Conservation (phyloP, 2,888 invertebrate species). For the Coronaproctus castanopsis region DNA sequence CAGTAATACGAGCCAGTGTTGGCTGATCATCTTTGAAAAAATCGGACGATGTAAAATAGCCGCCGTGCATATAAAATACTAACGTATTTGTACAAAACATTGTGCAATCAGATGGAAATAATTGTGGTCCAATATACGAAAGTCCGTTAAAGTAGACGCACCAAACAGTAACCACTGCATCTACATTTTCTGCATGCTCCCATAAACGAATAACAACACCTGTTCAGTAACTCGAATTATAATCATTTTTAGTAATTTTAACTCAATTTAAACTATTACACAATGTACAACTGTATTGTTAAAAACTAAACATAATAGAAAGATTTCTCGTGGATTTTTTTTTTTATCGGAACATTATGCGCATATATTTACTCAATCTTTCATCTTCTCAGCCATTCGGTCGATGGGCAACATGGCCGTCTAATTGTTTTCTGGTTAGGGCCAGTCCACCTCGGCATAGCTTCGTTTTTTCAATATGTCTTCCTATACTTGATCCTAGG, state of each 20-base stretch:
- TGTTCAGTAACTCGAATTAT: constrained; percentile 14
- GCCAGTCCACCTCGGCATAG: too few relatives aligned
- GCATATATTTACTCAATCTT: too few relatives aligned
- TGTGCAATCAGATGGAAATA: constrained; percentile 42
- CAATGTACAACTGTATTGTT: too few relatives aligned
- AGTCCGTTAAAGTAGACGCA: constrained; percentile 68
- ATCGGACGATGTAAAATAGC: constrained; percentile 48
- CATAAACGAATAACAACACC: constrained; percentile 32
- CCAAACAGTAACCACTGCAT: constrained; percentile 41
- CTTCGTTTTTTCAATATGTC: too few relatives aligned
- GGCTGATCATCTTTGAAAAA: constrained; percentile 24
- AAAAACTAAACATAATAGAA: too few relatives aligned
- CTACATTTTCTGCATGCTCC: constrained; percentile 22
- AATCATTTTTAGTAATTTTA: constrained; percentile 18
- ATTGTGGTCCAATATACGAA: constrained; percentile 47
- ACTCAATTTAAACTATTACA: not conserved
- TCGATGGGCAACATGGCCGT: too few relatives aligned
- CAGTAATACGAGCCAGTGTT: constrained; percentile 27
- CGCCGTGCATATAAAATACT: constrained; percentile 72
- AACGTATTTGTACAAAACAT: constrained; percentile 46
- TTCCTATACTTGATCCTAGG: too few relatives aligned
- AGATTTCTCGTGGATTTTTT: too few relatives aligned
- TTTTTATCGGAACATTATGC: too few relatives aligned
- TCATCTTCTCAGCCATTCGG: too few relatives aligned
- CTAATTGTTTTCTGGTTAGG: too few relatives aligned